These are phyloP conservation scores for Mus minutoides DNA, from an alignment of 2,797 vertebrate genomes.

Conservation along the genomic window DNA sequence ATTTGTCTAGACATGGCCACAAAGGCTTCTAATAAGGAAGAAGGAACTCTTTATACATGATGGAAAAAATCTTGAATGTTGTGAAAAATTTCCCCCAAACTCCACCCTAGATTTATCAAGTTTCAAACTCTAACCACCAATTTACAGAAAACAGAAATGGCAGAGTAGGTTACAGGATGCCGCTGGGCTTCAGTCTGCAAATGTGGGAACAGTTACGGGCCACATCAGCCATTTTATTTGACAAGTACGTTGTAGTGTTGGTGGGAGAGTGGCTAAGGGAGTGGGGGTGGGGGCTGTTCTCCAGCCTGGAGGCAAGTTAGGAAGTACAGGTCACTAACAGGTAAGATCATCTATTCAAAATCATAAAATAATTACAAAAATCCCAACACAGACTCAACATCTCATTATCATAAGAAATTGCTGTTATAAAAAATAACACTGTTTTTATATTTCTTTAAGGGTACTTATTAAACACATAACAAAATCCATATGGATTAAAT, in stretches of 20 bases:
- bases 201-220: neutral
- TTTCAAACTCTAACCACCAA: conserved; percentile 22
- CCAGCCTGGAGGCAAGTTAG: neutral
- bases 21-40: neutral
- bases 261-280: too few species aligned
- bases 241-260: neutral
- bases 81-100: neutral
- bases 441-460: neutral
- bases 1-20: neutral
- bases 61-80: neutral
- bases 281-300: neutral
- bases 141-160: neutral
- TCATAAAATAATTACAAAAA: neutral
- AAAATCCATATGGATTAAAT: conserved; percentile 28
- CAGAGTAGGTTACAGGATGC: neutral
- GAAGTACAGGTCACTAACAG: neutral
- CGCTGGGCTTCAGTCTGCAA: conserved; percentile 1
- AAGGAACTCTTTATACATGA: neutral
- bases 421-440: conserved; percentile 44
- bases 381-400: conserved; percentile 1
- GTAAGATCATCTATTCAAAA: neutral
- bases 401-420: conserved; percentile 16
- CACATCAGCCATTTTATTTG: neutral
- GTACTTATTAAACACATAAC: neutral
- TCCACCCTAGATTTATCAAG: neutral